These are phyloP conservation scores for Bufo bufo DNA, from an alignment of 2,113 vertebrate species.

Conservation along the genomic window DNA sequence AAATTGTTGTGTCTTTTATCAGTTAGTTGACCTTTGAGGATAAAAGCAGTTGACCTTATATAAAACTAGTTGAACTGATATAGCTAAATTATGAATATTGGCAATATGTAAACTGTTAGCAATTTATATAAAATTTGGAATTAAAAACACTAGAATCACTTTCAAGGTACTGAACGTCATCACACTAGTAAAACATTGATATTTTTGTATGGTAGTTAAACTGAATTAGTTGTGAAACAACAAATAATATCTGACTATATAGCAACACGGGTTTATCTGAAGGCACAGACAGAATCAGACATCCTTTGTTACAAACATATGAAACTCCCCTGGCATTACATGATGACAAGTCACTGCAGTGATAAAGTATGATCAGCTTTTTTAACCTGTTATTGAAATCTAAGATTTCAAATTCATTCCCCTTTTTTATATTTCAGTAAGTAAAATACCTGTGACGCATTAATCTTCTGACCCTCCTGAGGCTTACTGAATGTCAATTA, in stretches of 20 bases:
- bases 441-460: slow-evolving; percentile 62
- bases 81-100: background rate
- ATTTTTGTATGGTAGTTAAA: background rate
- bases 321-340: background rate
- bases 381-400: slow-evolving; percentile 61
- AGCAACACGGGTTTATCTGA: background rate
- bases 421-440: slow-evolving; percentile 58
- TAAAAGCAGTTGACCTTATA: background rate
- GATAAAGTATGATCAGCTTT: background rate
- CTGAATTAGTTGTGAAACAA: too few species aligned
- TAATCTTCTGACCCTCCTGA: slow-evolving; percentile 74
- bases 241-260: background rate
- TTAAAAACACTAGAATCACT: background rate
- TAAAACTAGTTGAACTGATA: background rate
- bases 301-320: slow-evolving; percentile 11
- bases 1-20: background rate
- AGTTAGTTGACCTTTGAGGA: background rate
- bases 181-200: background rate
- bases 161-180: background rate
- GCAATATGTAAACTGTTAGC: background rate
- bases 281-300: background rate
- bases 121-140: too few species aligned
- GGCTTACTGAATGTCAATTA: slow-evolving; percentile 81
- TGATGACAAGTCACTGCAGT: background rate
- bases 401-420: slow-evolving; percentile 42